A percentile compares a stretch with the other conserved stretches of the same genome.
These are phyloP conservation scores for Columba guinea DNA, from an alignment of 2,797 vertebrate species.

Conservation along the genomic window DNA sequence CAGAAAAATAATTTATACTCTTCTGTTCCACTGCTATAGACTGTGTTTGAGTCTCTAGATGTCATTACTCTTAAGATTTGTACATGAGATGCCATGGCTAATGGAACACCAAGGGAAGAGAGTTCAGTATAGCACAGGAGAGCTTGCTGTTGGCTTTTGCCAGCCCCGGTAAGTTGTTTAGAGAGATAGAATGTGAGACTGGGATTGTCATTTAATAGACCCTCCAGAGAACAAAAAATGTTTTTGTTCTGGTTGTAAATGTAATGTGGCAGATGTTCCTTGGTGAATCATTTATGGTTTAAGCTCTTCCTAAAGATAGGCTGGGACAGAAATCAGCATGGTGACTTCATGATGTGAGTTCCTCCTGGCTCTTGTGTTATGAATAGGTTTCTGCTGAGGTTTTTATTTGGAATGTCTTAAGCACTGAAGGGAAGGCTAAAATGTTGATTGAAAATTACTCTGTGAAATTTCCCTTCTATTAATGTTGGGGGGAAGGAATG, in stretches of 20 bases:
- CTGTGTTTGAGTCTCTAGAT: not conserved
- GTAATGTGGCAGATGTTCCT: not conserved
- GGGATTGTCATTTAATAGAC: not conserved
- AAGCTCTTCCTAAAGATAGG: not conserved
- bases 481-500: not conserved
- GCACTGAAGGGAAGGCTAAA: not conserved
- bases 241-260: not conserved
- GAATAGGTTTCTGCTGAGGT: not conserved
- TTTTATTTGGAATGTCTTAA: not conserved
- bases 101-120: not conserved
- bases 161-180: not conserved
- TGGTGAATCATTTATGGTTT: not conserved
- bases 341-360: not conserved
- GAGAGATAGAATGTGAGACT: not conserved
- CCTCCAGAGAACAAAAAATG: not conserved
- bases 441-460: not conserved
- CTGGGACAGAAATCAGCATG: not conserved
- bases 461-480: not conserved
- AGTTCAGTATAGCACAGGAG: not conserved
- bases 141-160: not conserved
- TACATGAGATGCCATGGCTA: not conserved
- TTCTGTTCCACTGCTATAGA: not conserved
- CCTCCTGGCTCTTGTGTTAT: not conserved
- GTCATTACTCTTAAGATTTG: not conserved
- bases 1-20: not conserved